phyloP scores from a whole-genome alignment of 2,113 vertebrate genomes.

The Nesoenas mayeri region DNA sequence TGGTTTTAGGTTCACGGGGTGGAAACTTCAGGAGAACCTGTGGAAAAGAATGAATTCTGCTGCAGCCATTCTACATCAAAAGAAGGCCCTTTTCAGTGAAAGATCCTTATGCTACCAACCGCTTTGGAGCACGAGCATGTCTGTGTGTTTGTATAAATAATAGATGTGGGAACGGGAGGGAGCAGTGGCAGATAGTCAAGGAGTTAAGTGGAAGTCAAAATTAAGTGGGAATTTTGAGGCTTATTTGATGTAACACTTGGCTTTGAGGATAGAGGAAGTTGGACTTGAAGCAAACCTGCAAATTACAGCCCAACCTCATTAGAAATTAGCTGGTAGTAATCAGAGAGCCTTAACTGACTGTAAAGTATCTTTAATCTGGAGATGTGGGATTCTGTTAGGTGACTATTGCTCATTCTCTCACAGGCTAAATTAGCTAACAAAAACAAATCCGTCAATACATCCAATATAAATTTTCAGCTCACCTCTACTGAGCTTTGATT shows the following conservation, averaged over 20 bases:
- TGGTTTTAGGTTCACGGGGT: background rate
- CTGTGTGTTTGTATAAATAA: constrained; percentile 52
- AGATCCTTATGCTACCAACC: background rate
- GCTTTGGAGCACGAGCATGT: background rate
- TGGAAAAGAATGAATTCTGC: background rate
- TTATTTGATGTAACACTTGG: constrained; percentile 58
- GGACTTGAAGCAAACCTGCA: constrained; percentile 60
- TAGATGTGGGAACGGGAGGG: constrained; percentile 39
- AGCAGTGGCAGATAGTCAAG: constrained; percentile 39
- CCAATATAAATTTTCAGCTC: background rate
- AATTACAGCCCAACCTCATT: constrained; percentile 53
- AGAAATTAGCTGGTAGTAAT: constrained; percentile 59
- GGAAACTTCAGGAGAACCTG: background rate
- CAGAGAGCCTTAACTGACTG: constrained; percentile 26
- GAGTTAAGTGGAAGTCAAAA: constrained; percentile 63
- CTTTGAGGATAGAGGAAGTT: constrained; percentile 61
- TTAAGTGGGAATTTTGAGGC: constrained; percentile 66
- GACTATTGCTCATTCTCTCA: constrained; percentile 8
- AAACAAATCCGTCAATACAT: background rate
- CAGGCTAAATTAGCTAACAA: background rate
- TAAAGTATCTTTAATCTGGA: constrained; percentile 39
- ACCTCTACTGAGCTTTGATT: constrained; percentile 12
- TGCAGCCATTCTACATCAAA: background rate
- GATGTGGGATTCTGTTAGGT: constrained; percentile 24
- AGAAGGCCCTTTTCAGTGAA: background rate